A percentile compares a stretch with the other conserved stretches of the same genome.
Conservation (phyloP, 2,888 invertebrate genomes). For the Leptinotarsa rubiginosa region DNA sequence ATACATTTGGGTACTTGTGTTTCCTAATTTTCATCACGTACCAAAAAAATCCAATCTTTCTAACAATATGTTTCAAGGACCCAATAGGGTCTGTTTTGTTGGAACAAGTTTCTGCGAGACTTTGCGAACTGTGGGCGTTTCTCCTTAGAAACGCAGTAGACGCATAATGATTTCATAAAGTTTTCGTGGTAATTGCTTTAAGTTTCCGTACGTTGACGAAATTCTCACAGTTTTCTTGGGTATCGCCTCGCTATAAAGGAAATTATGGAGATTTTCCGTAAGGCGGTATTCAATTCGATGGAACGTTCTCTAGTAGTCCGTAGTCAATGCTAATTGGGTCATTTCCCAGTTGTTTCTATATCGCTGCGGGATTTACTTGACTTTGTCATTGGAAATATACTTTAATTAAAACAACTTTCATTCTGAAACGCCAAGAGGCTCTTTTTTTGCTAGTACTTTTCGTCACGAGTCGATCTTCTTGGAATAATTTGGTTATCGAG, state of each 20-base stretch:
- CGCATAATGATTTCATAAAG: conserved; percentile 31
- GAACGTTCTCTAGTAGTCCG: background rate
- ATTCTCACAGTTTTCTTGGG: conserved; percentile 32
- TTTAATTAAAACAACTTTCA: no score
- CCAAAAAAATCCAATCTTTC: no score
- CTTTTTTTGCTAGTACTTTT: no score
- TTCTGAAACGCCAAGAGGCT: no score
- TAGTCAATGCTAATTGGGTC: background rate
- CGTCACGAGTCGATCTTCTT: no score
- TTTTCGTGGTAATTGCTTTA: conserved; percentile 29
- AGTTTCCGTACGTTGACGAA: conserved; percentile 33
- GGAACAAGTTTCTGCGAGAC: background rate
- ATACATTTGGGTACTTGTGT: no score
- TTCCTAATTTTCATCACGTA: no score
- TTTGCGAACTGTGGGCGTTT: conserved; percentile 16
- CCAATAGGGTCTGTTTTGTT: background rate
- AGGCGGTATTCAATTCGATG: conserved; percentile 6
- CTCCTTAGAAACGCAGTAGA: conserved; percentile 22
- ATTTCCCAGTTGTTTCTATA: background rate
- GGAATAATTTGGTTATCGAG: no score
- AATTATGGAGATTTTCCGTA: conserved; percentile 34
- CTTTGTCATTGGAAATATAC: background rate
- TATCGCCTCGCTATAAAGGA: conserved; percentile 30
- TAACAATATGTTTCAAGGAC: no score
- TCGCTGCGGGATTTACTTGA: background rate